Evolutionary conservation across 2,113 vertebrate genomes (phyloP).

Genomic region (Macaca fascicularis): DNA sequence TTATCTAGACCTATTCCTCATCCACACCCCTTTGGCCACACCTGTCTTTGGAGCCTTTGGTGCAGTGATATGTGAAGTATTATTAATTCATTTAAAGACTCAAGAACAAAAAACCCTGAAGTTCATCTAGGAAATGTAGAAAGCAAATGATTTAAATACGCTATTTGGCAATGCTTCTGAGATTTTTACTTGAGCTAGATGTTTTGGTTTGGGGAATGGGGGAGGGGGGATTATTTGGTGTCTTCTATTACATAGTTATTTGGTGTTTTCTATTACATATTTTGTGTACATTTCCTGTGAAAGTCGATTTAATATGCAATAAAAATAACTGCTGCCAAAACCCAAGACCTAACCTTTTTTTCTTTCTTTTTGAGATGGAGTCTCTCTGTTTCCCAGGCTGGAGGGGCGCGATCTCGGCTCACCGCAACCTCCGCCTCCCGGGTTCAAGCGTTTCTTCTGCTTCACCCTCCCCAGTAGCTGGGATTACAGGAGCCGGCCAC

Average conservation of each 20-base stretch:
- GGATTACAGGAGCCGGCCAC: too few relatives aligned
- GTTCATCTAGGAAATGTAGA: neutral
- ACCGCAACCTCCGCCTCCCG: fast-evolving
- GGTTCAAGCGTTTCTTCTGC: too few relatives aligned
- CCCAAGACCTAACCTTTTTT: neutral
- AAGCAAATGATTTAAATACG: neutral
- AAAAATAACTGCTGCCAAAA: neutral
- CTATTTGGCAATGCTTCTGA: neutral
- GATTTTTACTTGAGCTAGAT: neutral
- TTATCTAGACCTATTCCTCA: neutral
- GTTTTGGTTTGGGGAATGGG: neutral
- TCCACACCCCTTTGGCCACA: neutral
- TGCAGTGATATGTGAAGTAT: neutral
- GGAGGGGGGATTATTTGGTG: too few relatives aligned
- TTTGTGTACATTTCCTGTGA: neutral
- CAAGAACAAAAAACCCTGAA: neutral
- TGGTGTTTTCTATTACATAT: neutral
- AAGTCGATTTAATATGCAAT: neutral
- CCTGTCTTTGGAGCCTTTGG: neutral
- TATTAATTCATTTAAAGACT: neutral
- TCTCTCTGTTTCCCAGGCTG: too few relatives aligned
- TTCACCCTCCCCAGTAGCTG: too few relatives aligned
- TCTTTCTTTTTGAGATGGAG: too few relatives aligned
- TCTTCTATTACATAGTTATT: neutral
- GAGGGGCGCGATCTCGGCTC: too few relatives aligned